These are phyloP conservation scores for Antechinus stuartii DNA, from an alignment of 2,113 vertebrate genomes.

Conservation along the genomic window DNA sequence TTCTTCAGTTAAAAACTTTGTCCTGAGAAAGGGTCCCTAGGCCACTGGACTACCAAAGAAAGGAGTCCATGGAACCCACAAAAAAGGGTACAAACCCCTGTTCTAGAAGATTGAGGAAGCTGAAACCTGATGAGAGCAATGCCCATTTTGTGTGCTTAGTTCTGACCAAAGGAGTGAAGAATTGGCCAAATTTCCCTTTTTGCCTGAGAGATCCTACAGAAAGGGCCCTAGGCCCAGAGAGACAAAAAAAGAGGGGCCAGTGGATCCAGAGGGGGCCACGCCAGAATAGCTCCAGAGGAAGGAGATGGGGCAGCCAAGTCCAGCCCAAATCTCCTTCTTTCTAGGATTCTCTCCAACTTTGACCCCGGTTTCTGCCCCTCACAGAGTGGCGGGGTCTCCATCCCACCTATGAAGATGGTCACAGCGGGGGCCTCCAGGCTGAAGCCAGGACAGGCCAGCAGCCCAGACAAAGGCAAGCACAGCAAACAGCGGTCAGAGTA, in stretches of 20 bases:
- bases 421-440: slow-evolving; percentile 91
- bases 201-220: background rate
- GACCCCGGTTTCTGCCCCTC: slow-evolving; percentile 51
- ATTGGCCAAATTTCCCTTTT: background rate
- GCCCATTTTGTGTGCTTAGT: background rate
- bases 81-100: background rate
- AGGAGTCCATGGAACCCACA: background rate
- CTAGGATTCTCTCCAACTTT: background rate
- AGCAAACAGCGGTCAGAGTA: slow-evolving; percentile 94
- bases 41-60: background rate
- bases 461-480: slow-evolving; percentile 93
- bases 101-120: background rate
- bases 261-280: background rate
- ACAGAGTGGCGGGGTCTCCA: slow-evolving; percentile 86
- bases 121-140: background rate
- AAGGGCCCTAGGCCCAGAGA: background rate
- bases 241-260: background rate
- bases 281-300: background rate
- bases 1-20: background rate
- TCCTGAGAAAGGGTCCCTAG: background rate
- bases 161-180: background rate
- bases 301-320: accelerated
- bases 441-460: slow-evolving; percentile 91
- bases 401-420: slow-evolving; percentile 88
- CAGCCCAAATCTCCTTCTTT: background rate